phyloP scores from a whole-genome alignment of 1,140 invertebrate species.

The Bombus waltoni region DNA sequence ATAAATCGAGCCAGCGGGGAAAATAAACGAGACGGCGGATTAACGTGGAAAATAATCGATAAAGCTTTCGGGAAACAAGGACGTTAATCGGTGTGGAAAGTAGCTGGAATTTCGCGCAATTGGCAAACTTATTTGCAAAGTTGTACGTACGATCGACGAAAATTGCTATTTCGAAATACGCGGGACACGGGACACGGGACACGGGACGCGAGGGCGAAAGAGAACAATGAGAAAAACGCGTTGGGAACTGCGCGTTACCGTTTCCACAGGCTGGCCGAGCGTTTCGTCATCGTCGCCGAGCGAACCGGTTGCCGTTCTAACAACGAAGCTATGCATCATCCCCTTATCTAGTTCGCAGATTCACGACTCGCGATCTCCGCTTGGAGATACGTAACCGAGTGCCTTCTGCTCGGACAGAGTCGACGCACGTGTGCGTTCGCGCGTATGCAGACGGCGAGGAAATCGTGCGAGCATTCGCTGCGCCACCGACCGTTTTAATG shows the following conservation, averaged over 20 bases:
- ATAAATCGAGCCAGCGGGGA: not conserved
- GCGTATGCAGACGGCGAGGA: conserved; percentile 8
- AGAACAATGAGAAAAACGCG: not conserved
- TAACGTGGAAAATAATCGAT: too few species aligned
- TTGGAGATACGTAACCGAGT: conserved; percentile 45
- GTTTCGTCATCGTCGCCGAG: conserved; percentile 70
- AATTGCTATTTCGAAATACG: not conserved
- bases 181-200: too few species aligned
- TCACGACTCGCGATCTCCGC: conserved; percentile 73
- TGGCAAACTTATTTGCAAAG: too few species aligned
- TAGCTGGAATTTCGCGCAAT: too few species aligned
- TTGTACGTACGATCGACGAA: too few species aligned
- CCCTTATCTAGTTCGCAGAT: conserved; percentile 75
- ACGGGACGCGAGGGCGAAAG: too few species aligned
- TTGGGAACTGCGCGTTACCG: conserved; percentile 56
- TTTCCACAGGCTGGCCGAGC: not conserved
- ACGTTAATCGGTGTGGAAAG: too few species aligned
- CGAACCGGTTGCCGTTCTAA: conserved; percentile 64
- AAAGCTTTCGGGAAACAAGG: too few species aligned
- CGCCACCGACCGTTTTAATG: conserved; percentile 13
- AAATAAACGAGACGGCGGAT: not conserved
- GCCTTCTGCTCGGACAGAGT: conserved; percentile 23
- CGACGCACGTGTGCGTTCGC: conserved; percentile 26
- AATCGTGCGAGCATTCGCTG: conserved; percentile 27
- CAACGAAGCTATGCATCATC: conserved; percentile 67